These are phyloP conservation scores for Leptinotarsa defecta DNA, from an alignment of 1,140 invertebrate species.

Conservation along the genomic window DNA sequence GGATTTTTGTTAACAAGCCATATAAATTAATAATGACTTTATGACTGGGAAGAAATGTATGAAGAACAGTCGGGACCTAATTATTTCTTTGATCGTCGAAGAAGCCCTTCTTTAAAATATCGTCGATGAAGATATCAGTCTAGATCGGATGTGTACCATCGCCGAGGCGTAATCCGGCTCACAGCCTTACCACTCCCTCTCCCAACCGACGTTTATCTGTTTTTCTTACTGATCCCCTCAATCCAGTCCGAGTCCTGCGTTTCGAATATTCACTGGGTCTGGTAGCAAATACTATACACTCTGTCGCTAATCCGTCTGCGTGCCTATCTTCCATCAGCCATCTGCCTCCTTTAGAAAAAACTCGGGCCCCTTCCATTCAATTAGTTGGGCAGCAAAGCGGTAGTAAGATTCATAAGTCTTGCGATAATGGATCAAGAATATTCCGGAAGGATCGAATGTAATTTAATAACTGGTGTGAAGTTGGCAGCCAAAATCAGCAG, in stretches of 20 bases:
- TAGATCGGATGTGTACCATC: slow-evolving; percentile 42
- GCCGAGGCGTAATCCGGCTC: slow-evolving; percentile 27
- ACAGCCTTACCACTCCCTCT: slow-evolving; percentile 28
- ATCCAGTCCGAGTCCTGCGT: slow-evolving; percentile 24
- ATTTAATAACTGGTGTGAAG: too few species aligned
- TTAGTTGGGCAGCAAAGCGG: neutral
- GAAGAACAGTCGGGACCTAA: slow-evolving; percentile 38
- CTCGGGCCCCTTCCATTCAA: neutral
- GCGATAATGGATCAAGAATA: slow-evolving; percentile 11
- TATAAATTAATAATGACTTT: slow-evolving; percentile 49
- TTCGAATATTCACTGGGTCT: slow-evolving; percentile 23
- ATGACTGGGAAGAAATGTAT: slow-evolving; percentile 38
- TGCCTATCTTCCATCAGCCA: slow-evolving; percentile 1
- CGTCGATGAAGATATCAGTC: slow-evolving; percentile 28
- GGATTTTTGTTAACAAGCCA: slow-evolving; percentile 49
- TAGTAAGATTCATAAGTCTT: neutral
- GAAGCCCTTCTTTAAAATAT: slow-evolving; percentile 19
- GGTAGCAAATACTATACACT: slow-evolving; percentile 9
- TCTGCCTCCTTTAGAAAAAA: neutral
- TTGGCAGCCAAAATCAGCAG: too few species aligned
- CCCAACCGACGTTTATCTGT: slow-evolving; percentile 33
- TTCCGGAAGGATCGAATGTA: neutral
- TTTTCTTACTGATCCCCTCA: slow-evolving; percentile 34
- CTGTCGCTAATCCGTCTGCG: slow-evolving; percentile 11
- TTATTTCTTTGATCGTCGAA: slow-evolving; percentile 43